Evolutionary conservation across 2,797 vertebrate species (phyloP).

Genomic region (Geotrypetes seraphini): DNA sequence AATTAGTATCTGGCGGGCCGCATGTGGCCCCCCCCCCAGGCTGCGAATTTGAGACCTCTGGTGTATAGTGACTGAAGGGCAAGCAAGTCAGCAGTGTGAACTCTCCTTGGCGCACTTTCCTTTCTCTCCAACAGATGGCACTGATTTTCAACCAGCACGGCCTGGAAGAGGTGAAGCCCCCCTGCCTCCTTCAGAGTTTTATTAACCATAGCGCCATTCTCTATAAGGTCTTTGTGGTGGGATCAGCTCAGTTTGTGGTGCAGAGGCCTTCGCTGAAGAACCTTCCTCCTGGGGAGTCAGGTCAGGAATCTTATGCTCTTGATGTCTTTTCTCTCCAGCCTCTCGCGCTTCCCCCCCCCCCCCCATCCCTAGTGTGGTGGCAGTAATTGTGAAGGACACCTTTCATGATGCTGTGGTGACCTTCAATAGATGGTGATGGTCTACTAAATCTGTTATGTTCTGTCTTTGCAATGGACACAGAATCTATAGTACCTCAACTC

Average conservation of each 20-base stretch:
- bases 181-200: conserved; percentile 64
- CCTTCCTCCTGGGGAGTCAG: conserved; percentile 51
- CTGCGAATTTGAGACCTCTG: too few relatives aligned
- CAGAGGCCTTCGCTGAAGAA: conserved; percentile 62
- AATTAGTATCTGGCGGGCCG: too few relatives aligned
- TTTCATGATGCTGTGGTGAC: too few relatives aligned
- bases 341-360: background rate
- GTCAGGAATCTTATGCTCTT: conserved; percentile 30
- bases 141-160: conserved; percentile 49
- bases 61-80: background rate
- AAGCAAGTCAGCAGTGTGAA: background rate
- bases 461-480: too few relatives aligned
- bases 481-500: too few relatives aligned
- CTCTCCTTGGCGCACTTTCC: background rate
- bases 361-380: too few relatives aligned
- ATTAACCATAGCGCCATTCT: conserved; percentile 59
- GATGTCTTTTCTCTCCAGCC: background rate
- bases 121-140: conserved; percentile 39
- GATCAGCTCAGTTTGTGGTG: conserved; percentile 51
- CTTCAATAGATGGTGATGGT: too few relatives aligned
- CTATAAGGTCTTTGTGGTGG: conserved; percentile 65
- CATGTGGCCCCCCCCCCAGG: too few relatives aligned
- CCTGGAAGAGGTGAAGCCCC: conserved; percentile 40
- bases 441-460: too few relatives aligned
- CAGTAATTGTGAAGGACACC: too few relatives aligned